Conservation (phyloP, 92 coral and sea anemone species). For the Paragorgia papillata region DNA sequence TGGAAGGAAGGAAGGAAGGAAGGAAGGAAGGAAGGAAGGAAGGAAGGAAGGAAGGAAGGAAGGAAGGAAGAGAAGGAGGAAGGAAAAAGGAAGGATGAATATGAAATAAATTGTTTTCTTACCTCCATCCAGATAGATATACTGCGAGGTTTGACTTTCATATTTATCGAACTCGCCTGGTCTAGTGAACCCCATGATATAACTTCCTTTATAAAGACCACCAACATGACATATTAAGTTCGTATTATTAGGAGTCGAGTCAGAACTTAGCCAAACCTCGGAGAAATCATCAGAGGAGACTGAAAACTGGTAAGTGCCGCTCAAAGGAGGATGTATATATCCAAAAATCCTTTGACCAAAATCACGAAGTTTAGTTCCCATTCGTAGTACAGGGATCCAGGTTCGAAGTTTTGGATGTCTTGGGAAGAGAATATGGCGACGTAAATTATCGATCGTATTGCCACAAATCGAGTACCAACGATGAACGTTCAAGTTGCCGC, state of each 20-base stretch:
- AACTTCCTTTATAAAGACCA: neutral
- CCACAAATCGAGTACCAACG: slow-evolving; percentile 40
- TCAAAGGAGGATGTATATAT: slow-evolving; percentile 26
- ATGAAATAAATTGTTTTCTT: neutral
- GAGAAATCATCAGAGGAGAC: slow-evolving; percentile 39
- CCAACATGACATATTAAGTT: slow-evolving; percentile 23
- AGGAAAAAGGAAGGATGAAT: neutral
- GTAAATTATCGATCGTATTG: slow-evolving; percentile 12
- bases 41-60: neutral
- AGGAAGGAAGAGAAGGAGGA: neutral
- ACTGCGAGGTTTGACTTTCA: slow-evolving; percentile 13
- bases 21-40: neutral
- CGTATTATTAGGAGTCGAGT: slow-evolving; percentile 12
- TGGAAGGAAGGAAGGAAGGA: neutral
- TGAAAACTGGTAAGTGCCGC: slow-evolving; percentile 19
- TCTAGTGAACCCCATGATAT: slow-evolving; percentile 16
- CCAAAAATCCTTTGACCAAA: slow-evolving; percentile 37
- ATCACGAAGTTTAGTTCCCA: slow-evolving; percentile 21
- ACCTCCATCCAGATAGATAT: slow-evolving; percentile 39
- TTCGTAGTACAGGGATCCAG: neutral
- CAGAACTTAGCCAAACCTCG: slow-evolving; percentile 21
- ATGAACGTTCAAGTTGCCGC: slow-evolving; percentile 19
- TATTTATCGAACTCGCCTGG: slow-evolving; percentile 18
- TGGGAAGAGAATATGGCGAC: slow-evolving; percentile 21
- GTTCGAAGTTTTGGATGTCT: slow-evolving; percentile 31